Evolutionary conservation across 2,888 invertebrate species (phyloP).

Genomic region (Pammene fasciana): DNA sequence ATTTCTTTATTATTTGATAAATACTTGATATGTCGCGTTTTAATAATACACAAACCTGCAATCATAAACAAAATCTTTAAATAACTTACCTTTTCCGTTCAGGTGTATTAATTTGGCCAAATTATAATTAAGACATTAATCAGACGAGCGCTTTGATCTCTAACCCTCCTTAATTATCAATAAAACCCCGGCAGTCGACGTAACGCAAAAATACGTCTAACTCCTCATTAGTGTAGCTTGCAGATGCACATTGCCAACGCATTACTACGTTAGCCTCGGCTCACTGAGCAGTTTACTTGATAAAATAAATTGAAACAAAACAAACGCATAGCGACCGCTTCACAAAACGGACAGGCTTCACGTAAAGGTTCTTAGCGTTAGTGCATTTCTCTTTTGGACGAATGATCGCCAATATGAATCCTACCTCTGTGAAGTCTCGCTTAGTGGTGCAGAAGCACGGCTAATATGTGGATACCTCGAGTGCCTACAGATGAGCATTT

Average conservation of each 20-base stretch:
- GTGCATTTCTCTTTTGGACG: slow-evolving; percentile 10
- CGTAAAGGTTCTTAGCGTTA: slow-evolving; percentile 1
- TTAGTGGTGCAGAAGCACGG: slow-evolving; percentile 77
- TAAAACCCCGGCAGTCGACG: slow-evolving; percentile 57
- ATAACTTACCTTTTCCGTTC: not conserved
- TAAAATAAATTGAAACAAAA: slow-evolving; percentile 83
- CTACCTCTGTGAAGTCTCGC: slow-evolving; percentile 77
- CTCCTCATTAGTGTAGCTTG: slow-evolving; percentile 68
- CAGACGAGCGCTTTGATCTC: slow-evolving; percentile 29
- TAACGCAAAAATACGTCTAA: slow-evolving; percentile 69
- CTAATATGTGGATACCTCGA: slow-evolving; percentile 79
- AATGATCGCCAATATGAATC: slow-evolving; percentile 77
- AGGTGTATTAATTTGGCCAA: slow-evolving; percentile 4
- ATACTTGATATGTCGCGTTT: no score
- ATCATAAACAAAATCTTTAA: not conserved
- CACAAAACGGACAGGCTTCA: not conserved
- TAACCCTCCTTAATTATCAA: slow-evolving; percentile 43
- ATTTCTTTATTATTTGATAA: no score
- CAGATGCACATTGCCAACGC: slow-evolving; percentile 54
- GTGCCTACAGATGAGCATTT: slow-evolving; percentile 64
- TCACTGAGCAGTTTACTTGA: slow-evolving; percentile 80
- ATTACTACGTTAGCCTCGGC: slow-evolving; percentile 72
- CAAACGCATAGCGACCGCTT: slow-evolving; percentile 79
- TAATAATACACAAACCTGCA: not conserved
- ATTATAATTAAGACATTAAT: slow-evolving; percentile 10